These are phyloP conservation scores for Xestia c-nigrum DNA, from an alignment of 2,888 invertebrate genomes.

Conservation along the genomic window DNA sequence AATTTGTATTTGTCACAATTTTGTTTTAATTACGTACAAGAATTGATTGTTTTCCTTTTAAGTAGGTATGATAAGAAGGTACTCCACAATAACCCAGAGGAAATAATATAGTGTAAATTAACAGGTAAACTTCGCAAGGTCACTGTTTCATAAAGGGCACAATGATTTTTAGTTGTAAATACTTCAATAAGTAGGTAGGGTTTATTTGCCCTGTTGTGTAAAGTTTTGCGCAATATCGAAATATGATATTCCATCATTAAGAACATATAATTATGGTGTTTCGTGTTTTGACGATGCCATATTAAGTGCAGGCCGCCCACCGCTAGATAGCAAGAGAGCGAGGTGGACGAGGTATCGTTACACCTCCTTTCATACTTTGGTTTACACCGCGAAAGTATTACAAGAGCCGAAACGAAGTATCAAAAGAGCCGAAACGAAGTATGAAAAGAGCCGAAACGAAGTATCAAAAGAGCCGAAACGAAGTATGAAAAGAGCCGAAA, in stretches of 20 bases:
- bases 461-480: too few species aligned
- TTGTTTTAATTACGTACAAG: not conserved
- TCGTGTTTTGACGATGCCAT: not conserved
- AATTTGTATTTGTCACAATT: conserved; percentile 1
- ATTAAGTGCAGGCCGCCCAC: too few species aligned
- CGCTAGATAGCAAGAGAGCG: too few species aligned
- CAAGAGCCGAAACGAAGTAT: too few species aligned
- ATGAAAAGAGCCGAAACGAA: too few species aligned
- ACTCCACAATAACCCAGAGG: not conserved
- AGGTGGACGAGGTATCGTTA: too few species aligned
- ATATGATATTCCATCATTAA: not conserved
- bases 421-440: too few species aligned
- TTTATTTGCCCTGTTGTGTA: not conserved
- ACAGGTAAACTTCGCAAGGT: conserved; percentile 9
- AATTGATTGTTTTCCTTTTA: conserved; percentile 34
- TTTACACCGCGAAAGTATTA: too few species aligned
- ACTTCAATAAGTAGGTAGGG: not conserved
- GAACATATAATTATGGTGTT: not conserved
- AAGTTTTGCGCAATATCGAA: not conserved
- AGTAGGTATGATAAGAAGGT: not conserved
- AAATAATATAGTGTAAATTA: not conserved
- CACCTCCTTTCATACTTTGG: too few species aligned
- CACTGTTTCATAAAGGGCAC: not conserved
- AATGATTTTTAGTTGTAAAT: not conserved
- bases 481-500: too few species aligned